Conservation (phyloP, 2,888 invertebrate genomes). For the Melanargia galathea region DNA sequence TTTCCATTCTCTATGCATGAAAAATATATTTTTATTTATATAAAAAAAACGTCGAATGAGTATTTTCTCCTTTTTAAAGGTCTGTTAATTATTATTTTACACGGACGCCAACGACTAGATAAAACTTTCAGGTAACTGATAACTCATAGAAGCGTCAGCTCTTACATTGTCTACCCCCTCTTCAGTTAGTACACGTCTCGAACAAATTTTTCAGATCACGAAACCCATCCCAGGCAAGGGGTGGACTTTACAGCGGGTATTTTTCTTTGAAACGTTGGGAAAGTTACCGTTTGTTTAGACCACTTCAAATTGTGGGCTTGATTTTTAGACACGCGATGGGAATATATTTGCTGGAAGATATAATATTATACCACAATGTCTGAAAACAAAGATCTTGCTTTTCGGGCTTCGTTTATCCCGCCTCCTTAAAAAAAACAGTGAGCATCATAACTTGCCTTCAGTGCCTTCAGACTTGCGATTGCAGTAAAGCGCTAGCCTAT, state of each 20-base stretch:
- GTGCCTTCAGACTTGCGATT: too few species aligned
- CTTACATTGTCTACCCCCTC: not conserved
- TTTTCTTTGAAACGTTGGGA: slow-evolving; percentile 35
- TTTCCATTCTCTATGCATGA: too few species aligned
- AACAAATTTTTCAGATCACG: slow-evolving; percentile 10
- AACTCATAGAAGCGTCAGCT: not conserved
- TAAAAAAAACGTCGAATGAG: too few species aligned
- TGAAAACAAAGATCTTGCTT: too few species aligned
- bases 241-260: slow-evolving; percentile 35
- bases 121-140: not conserved
- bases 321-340: slow-evolving; percentile 36
- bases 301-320: slow-evolving; percentile 33
- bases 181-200: slow-evolving; percentile 1
- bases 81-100: too few species aligned
- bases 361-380: not conserved
- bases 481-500: too few species aligned
- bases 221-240: slow-evolving; percentile 18
- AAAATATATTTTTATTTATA: too few species aligned
- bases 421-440: too few species aligned
- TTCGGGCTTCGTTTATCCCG: too few species aligned
- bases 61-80: too few species aligned
- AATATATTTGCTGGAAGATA: slow-evolving; percentile 18
- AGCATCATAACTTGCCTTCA: too few species aligned
- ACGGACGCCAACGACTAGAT: too few species aligned
- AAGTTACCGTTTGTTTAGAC: slow-evolving; percentile 38